Conservation (phyloP, 2,888 invertebrate species). For the Magallana nippona region DNA sequence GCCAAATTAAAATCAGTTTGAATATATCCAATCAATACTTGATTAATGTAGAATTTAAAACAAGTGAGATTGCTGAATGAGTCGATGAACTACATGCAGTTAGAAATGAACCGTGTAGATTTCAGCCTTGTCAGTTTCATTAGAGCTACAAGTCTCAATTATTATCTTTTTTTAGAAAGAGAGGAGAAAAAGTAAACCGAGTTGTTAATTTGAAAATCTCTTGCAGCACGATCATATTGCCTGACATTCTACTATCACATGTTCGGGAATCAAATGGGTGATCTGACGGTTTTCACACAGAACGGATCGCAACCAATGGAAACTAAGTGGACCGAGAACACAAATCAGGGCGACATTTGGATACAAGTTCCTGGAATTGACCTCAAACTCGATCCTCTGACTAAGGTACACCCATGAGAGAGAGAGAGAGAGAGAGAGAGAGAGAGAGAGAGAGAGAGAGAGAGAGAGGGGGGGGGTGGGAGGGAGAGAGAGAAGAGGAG, state of each 20-base stretch:
- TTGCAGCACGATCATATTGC: background rate
- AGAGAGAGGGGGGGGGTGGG: background rate
- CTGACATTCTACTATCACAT: slow-evolving; percentile 16
- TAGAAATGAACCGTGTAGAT: too few relatives aligned
- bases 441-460: background rate
- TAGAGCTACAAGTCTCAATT: too few relatives aligned
- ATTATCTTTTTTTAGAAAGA: too few relatives aligned
- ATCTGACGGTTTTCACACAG: background rate
- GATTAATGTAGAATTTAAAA: too few relatives aligned
- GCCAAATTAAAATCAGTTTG: too few relatives aligned
- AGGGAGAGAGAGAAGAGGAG: background rate
- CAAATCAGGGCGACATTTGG: background rate
- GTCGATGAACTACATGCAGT: too few relatives aligned
- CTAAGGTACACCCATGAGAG: background rate
- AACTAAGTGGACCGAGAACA: background rate
- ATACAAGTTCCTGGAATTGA: background rate
- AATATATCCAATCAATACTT: too few relatives aligned
- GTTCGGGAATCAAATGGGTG: background rate
- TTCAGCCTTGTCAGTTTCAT: too few relatives aligned
- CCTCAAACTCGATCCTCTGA: background rate
- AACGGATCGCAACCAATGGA: background rate
- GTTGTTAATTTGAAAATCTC: background rate
- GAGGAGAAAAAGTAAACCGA: too few relatives aligned
- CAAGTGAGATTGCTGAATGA: too few relatives aligned
- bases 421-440: too few relatives aligned